Base-by-base conservation (phyloP, 2,888 invertebrate species). In the Hemaris fuciformis region DNA sequence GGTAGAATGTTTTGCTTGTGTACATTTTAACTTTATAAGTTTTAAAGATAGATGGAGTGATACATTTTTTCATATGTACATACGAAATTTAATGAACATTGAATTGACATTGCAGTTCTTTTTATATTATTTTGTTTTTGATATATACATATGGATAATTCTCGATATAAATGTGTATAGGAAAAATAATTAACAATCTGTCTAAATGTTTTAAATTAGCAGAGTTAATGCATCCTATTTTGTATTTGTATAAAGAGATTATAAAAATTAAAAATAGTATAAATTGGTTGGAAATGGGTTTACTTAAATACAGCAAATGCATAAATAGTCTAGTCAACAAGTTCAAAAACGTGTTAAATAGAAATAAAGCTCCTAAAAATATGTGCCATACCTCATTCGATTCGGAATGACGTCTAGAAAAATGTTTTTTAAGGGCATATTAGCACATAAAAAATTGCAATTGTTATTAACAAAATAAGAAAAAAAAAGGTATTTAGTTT, bases 1-100 rank as follows among this genome's bases (percentile, higher is more conserved):
- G 75, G 66, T 71, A 72, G 77, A 67, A 72, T 76, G 74, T 66
- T 62, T 64, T 60, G 66, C n/a, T 58, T 60, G 62, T 60, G 62
- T 73, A 53, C 27, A 53, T 31, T 53, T 53, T 53, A 18, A 31
- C 53, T 31, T 31, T 31, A 18, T 53, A 53, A 53, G 53, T 13
- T 31, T 53, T 53, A 53, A 48, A 53, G 53, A 27, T 15, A 8
- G n/a, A n/a, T 31, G 53, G 18, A 31, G 8, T 31, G 7, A 53
- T 25, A n/a, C n/a, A 8, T 48, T 31, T 53, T 53, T 53, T 53
- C 27, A 7, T 31, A 31, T 53, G 31, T 53, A 53, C 53, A 53
- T 53, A 53, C 31, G 53, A 53, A 48, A 53, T 53, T 53, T 18
- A 53, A 53, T 27, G 27, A 18, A 27, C 31, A 31, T 27, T 53